Evolutionary conservation across 2,113 vertebrate species (phyloP), one percentile per base, ranked within the genome.

Genomic region (Toxotes jaculatrix): DNA sequence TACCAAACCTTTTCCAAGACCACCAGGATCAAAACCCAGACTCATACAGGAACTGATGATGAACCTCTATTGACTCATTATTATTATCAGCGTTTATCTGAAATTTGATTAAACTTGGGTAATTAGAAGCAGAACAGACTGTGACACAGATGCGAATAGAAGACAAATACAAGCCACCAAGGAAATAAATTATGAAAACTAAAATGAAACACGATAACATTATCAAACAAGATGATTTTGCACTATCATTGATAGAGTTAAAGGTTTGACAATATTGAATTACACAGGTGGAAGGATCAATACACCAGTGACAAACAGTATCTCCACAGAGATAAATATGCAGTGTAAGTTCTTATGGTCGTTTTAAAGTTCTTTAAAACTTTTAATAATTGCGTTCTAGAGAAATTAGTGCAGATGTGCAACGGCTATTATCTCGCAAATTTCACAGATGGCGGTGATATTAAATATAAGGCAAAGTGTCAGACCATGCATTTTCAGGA

Each of bases 401-500:
- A 27, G 40, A 57, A 60, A 86, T 51, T 1, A 66, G 1, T 38
- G 49, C 84, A 89, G 51, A 77, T 86, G 66, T 79, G 61, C 38
- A n/a, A 17, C 32, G 13, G 42, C n/a, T 71, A 59, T 57, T 38
- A 67, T 63, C 63, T 74, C 80, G 40, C 64, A 56, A 80, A 64
- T 61, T 66, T 74, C 36, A 3, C 51, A 82, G 61, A 88, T 75
- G 45, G 74, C 47, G 57, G 65, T 45, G 23, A 80, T 86, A 76
- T 63, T 32, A 81, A 45, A 67, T 27, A 59, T 45, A 62, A 51
- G 3, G n/a, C 3, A 42, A 56, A 59, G 43, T 1, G 2, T 62
- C 45, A 49, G 23, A 53, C 3, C 5, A 21, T 62, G 0, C 36
- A 68, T 87, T 77, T 69, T 77, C 45, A 47, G 9, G 31, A 70